Conservation (phyloP, 1,140 invertebrate genomes). For the Ylistrum balloti region DNA sequence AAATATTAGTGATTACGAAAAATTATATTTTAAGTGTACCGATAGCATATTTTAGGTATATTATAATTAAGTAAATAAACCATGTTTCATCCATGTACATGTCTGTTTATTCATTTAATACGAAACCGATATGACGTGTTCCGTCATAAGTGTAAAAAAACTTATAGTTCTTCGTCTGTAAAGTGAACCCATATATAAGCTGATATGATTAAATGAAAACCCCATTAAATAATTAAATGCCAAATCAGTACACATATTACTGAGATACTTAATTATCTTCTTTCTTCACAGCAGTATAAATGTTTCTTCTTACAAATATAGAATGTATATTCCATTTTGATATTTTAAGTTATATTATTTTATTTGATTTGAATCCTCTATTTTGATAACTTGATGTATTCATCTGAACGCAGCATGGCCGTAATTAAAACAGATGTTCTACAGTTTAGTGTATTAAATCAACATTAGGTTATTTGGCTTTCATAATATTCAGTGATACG, state of each 20-base stretch:
- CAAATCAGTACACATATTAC: background rate
- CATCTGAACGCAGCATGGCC: background rate
- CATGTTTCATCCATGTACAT: no score
- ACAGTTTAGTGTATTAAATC: background rate
- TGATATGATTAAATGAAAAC: background rate
- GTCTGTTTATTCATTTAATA: no score
- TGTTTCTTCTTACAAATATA: background rate
- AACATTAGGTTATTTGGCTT: background rate
- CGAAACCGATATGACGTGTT: background rate
- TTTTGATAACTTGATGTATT: constrained; percentile 27
- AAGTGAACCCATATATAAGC: background rate
- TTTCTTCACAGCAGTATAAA: background rate
- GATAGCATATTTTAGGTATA: no score
- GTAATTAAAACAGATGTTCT: no score
- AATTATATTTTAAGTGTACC: no score
- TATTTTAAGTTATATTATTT: background rate
- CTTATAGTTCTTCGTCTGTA: no score
- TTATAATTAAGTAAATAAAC: no score
- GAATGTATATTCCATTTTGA: background rate
- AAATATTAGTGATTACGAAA: no score
- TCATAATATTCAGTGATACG: background rate
- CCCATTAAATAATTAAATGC: background rate
- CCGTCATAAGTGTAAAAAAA: background rate
- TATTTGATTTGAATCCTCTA: background rate
- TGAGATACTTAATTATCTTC: background rate